Evolutionary conservation across 2,888 invertebrate genomes (phyloP).

Genomic region (Piscicola geometra): DNA sequence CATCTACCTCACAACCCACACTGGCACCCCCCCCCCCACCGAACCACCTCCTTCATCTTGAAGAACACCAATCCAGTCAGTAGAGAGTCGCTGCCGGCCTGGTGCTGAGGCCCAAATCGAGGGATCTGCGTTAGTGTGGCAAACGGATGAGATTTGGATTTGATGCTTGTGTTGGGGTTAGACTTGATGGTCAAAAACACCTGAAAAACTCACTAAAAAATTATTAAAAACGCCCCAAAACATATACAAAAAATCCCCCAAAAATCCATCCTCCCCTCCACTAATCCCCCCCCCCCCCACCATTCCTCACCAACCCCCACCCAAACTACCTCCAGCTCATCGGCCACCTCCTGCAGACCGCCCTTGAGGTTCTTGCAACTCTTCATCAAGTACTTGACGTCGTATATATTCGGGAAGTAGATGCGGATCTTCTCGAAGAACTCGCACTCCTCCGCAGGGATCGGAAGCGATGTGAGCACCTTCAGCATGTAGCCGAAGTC

Average conservation of each 20-base stretch:
- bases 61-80: slow-evolving; percentile 98
- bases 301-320: too few species aligned
- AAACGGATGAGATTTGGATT: too few species aligned
- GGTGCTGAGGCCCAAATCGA: slow-evolving; percentile 92
- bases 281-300: too few species aligned
- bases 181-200: too few species aligned
- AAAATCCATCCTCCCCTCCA: too few species aligned
- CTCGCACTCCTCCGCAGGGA: slow-evolving; percentile 92
- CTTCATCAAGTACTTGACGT: slow-evolving; percentile 98
- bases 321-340: slow-evolving; percentile 58
- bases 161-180: too few species aligned
- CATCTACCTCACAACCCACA: too few species aligned
- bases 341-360: slow-evolving; percentile 87
- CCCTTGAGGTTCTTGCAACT: slow-evolving; percentile 97
- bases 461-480: slow-evolving; percentile 82
- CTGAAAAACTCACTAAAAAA: too few species aligned
- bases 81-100: slow-evolving; percentile 95
- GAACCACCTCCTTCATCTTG: slow-evolving; percentile 91
- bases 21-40: too few species aligned
- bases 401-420: slow-evolving; percentile 94
- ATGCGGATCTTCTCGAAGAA: slow-evolving; percentile 89
- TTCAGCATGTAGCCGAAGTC: slow-evolving; percentile 97
- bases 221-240: too few species aligned
- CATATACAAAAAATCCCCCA: too few species aligned
- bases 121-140: too few species aligned